Evolutionary conservation across 2,888 invertebrate genomes (phyloP), one percentile per base, ranked within the genome.

Genomic region (Euphydryas editha): DNA sequence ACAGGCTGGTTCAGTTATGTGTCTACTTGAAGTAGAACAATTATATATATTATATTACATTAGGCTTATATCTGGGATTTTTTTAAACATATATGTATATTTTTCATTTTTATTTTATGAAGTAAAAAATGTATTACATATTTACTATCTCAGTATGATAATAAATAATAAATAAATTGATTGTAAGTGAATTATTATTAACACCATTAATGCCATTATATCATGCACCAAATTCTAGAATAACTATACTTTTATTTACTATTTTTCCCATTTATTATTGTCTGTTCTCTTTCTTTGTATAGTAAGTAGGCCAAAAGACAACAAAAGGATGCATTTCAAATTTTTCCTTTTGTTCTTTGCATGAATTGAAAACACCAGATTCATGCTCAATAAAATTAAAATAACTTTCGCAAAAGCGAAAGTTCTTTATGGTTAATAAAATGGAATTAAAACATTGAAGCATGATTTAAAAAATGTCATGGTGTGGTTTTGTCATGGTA

Each of bases 311-410:
- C 64, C 69, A 56, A 59, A 65, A 66, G 49, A 66, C 56, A 70
- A 70, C 69, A 70, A 70, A 70, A 70, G 69, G 69, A 70, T 70
- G 67, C 67, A 67, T 70, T 67, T 70, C 61, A 67, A 67, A 55
- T 56, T 62, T 64, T 59, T 51, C 44, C 69, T 65, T 65, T 70
- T 70, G 69, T 70, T 70, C 62, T 59, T 56, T 59, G 67, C 55
- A 65, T 65, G 64, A 67, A 70, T 61, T 37, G 54, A 55, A 54
- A 56, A 51, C 49, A 49, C 47, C 47, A 65, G 65, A 65, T 62
- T 67, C 44, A 36, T 62, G 64, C 61, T 67, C 55, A 64, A 70
- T 70, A 62, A 70, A 62, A 62, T 67, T 10, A 49, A 66, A 58
- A 54, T 18, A 17, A 65, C 68, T 68, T 68, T 61, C 60, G 36